Evolutionary conservation across 2,888 invertebrate species (phyloP), one percentile per base, ranked within the genome.

Genomic region (Acrobasis repandana): DNA sequence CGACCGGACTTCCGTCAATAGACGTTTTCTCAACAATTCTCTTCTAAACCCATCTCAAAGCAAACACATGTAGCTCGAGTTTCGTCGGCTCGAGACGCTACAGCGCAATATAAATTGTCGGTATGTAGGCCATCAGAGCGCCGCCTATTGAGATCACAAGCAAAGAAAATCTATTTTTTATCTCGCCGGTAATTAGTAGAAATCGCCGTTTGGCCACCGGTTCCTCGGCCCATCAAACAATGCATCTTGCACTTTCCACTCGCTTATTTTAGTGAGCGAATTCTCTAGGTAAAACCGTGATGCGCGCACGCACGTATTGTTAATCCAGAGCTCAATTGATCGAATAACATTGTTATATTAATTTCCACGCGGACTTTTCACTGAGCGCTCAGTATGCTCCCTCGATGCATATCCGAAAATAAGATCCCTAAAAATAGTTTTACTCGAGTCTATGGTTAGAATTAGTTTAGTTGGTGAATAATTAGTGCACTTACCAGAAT

Each of bases 401-500:
- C 75, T 73, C 79, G 77, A 70, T 81, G 83, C 86, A 85, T 36
- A 76, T 77, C 82, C 88, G 77, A 86, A 90, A 90, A 88, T 90
- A 89, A 77, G 69, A 68, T 69, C 67, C 77, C 83, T 88, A 88
- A 77, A 79, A 82, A 79, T 90, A 89, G 85, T 73, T 46, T 58
- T 51, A 65, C 65, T 63, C 69, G 73, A 70, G 72, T 73, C 71
- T 72, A 66, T 56, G 49, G 9, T 11, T 2, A 1, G 16, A 49
- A 14, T 58, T 18, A 36, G 16, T 16, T 50, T 18, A 18, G 36
- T 18, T 36, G 49, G 62, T 48, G 58, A 8, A 43, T 50, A 65
- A 64, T 48, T 63, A 67, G 60, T 65, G 64, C 63, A 83, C 91
- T 90, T 77, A 92, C 91, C 91, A 90, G 91, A 92, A 91, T 90